Conservation (phyloP, 2,113 vertebrate genomes). For the Paedocypris sp. region DNA sequence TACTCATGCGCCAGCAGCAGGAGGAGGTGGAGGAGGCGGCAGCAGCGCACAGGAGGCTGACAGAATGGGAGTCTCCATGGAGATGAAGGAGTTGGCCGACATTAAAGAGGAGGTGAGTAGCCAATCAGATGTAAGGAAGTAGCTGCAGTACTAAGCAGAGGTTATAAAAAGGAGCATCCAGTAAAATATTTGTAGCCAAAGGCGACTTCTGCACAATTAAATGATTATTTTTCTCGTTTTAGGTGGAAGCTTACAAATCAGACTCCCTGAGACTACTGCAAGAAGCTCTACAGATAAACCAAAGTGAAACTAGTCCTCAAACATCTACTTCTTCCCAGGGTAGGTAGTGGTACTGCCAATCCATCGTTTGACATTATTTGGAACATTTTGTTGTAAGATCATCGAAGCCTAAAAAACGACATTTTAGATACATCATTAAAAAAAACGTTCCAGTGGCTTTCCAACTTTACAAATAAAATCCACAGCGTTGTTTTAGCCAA, state of each 20-base stretch:
- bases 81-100: slow-evolving; percentile 62
- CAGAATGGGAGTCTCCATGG: slow-evolving; percentile 48
- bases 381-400: no score
- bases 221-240: not conserved
- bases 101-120: slow-evolving; percentile 72
- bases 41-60: slow-evolving; percentile 63
- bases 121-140: slow-evolving; percentile 24
- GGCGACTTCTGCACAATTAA: not conserved
- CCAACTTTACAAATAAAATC: no score
- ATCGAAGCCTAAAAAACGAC: no score
- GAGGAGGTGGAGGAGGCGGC: slow-evolving; percentile 51
- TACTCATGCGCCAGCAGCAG: slow-evolving; percentile 54
- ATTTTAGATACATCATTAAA: no score
- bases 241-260: slow-evolving; percentile 54
- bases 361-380: not conserved
- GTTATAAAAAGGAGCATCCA: slow-evolving; percentile 19
- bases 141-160: slow-evolving; percentile 30
- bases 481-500: no score
- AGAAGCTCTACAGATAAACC: slow-evolving; percentile 62
- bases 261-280: slow-evolving; percentile 61
- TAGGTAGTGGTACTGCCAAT: slow-evolving; percentile 19
- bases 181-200: no score
- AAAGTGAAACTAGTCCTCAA: slow-evolving; percentile 34
- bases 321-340: slow-evolving; percentile 35
- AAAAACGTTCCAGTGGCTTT: no score